Evolutionary conservation across 2,113 vertebrate species (phyloP).

Genomic region (Engraulis encrasicolus): DNA sequence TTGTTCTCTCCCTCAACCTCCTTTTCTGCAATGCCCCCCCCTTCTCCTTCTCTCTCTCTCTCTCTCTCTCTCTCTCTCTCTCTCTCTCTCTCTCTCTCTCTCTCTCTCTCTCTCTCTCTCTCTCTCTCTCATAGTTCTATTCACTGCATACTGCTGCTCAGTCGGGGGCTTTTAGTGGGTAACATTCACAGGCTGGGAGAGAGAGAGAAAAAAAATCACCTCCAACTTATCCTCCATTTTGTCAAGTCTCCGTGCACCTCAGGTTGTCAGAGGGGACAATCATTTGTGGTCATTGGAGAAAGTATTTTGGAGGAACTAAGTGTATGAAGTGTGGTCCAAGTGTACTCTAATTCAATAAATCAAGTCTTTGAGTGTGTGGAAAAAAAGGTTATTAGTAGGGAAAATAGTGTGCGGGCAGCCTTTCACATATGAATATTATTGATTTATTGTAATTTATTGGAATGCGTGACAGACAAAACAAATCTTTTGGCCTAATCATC

Average conservation of each 20-base stretch:
- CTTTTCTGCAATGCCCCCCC: constrained; percentile 62
- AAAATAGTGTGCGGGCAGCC: too few relatives aligned
- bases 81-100: constrained; percentile 35
- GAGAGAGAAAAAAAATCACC: constrained; percentile 48
- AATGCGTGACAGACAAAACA: too few relatives aligned
- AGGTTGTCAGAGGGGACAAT: neutral
- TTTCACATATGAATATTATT: too few relatives aligned
- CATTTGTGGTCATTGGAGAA: neutral
- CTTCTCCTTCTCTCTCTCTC: constrained; percentile 46
- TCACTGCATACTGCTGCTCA: constrained; percentile 74
- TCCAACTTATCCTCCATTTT: constrained; percentile 14
- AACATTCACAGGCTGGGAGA: constrained; percentile 57
- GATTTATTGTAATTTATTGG: too few relatives aligned
- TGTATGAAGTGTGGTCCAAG: too few relatives aligned
- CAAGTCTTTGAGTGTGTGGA: too few relatives aligned
- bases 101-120: constrained; percentile 29
- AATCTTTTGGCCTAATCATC: too few relatives aligned
- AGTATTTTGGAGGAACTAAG: too few relatives aligned
- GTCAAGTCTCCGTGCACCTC: neutral
- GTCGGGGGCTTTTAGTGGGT: constrained; percentile 63
- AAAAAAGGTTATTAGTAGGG: too few relatives aligned
- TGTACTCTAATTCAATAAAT: too few relatives aligned
- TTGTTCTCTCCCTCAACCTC: constrained; percentile 63
- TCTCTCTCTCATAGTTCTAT: constrained; percentile 58
- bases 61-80: constrained; percentile 32